phyloP scores from a whole-genome alignment of 2,888 invertebrate genomes.

The Xanthia icteritia region DNA sequence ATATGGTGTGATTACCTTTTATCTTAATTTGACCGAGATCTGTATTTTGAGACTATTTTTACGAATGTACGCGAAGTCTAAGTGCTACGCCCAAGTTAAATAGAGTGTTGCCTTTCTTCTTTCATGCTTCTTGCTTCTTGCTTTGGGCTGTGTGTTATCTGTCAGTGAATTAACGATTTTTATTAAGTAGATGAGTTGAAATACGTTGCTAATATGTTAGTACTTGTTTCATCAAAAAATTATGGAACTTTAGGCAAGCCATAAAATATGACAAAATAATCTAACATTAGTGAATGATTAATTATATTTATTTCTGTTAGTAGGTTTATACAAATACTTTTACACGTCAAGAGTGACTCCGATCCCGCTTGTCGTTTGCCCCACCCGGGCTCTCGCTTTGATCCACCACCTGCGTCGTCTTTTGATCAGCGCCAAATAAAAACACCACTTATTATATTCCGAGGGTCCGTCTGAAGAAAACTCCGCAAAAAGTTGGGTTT shows the following conservation, averaged over 20 bases:
- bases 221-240: neutral
- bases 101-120: too few species aligned
- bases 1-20: too few species aligned
- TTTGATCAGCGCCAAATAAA: conserved; percentile 66
- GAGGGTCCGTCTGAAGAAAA: conserved; percentile 21
- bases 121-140: too few species aligned
- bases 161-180: too few species aligned
- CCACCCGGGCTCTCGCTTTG: conserved; percentile 55
- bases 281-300: neutral
- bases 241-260: neutral
- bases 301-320: neutral
- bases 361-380: neutral
- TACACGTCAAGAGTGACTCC: neutral
- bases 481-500: conserved; percentile 1
- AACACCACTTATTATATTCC: conserved; percentile 63
- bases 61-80: too few species aligned
- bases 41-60: too few species aligned
- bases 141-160: too few species aligned
- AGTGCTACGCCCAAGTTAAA: too few species aligned
- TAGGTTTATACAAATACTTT: neutral
- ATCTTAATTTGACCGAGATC: too few species aligned
- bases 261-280: neutral
- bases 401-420: conserved; percentile 65
- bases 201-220: neutral
- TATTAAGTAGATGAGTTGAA: neutral